A percentile compares a stretch with the other conserved stretches of the same genome.
phyloP scores from a whole-genome alignment of 2,113 vertebrate genomes.

The Hypocryptadius cinnamomeus region DNA sequence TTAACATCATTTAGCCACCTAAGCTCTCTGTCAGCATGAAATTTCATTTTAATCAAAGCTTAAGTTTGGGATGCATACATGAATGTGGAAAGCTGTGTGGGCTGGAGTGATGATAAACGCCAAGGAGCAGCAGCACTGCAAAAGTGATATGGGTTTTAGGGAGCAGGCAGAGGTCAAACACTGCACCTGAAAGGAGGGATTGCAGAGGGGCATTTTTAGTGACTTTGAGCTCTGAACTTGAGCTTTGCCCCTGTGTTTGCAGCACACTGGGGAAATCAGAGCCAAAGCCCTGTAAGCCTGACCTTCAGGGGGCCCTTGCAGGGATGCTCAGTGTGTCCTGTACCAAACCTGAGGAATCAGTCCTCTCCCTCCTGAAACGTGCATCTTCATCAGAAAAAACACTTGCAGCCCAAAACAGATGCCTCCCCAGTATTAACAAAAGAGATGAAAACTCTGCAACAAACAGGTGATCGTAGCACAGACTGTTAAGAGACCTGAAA shows the following conservation, averaged over 20 bases:
- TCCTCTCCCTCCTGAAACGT: neutral
- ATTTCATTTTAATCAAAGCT: neutral
- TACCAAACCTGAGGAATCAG: neutral
- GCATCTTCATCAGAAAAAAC: neutral
- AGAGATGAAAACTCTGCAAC: neutral
- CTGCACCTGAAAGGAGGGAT: rapidly evolving
- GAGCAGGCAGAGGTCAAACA: neutral
- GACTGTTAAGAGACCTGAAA: neutral
- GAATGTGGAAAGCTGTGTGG: neutral
- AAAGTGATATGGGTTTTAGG: neutral
- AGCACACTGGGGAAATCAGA: neutral
- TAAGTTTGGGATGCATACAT: neutral
- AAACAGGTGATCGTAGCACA: neutral
- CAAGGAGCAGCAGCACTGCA: neutral
- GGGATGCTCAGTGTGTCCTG: neutral
- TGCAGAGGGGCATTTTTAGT: neutral
- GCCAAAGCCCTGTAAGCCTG: neutral
- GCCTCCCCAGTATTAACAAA: neutral
- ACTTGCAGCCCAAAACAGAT: neutral
- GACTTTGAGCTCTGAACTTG: neutral
- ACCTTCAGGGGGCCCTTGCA: neutral
- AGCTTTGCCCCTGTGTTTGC: neutral
- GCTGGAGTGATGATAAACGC: neutral
- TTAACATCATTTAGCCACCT: neutral
- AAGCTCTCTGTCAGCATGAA: neutral